phyloP scores from a whole-genome alignment of 2,113 vertebrate species.

The Nansenia antarctica region DNA sequence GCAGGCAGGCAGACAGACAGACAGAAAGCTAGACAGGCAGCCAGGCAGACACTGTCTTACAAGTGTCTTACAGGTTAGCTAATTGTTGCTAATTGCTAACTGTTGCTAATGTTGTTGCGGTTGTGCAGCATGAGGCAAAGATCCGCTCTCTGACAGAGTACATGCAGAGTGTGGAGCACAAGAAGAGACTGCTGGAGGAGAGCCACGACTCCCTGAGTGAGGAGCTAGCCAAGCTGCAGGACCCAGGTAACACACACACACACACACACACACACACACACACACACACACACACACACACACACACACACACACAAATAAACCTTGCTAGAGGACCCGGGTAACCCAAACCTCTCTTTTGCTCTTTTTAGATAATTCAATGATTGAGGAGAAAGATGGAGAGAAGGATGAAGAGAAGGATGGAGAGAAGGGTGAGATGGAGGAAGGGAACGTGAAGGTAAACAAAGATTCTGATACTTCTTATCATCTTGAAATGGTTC shows the following conservation, averaged over 20 bases:
- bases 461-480: background rate
- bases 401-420: conserved; percentile 75
- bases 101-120: conserved; percentile 5
- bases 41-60: too few relatives aligned
- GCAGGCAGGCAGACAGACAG: too few relatives aligned
- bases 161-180: conserved; percentile 91
- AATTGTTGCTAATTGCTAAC: too few relatives aligned
- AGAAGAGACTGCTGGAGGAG: conserved; percentile 90
- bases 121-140: conserved; percentile 88
- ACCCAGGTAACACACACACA: conserved; percentile 76
- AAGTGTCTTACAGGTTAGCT: too few relatives aligned
- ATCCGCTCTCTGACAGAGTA: conserved; percentile 92
- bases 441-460: conserved; percentile 71
- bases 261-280: too few relatives aligned
- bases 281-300: too few relatives aligned
- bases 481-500: too few relatives aligned
- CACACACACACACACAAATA: background rate
- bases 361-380: conserved; percentile 58
- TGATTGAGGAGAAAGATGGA: conserved; percentile 62
- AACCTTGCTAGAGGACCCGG: background rate
- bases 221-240: conserved; percentile 87
- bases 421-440: conserved; percentile 70
- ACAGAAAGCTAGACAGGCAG: too few relatives aligned
- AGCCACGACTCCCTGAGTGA: conserved; percentile 88
- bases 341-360: background rate